Evolutionary conservation across 2,888 invertebrate species (phyloP), one percentile per base, ranked within the genome.

Genomic region (Diarsia dahlii): DNA sequence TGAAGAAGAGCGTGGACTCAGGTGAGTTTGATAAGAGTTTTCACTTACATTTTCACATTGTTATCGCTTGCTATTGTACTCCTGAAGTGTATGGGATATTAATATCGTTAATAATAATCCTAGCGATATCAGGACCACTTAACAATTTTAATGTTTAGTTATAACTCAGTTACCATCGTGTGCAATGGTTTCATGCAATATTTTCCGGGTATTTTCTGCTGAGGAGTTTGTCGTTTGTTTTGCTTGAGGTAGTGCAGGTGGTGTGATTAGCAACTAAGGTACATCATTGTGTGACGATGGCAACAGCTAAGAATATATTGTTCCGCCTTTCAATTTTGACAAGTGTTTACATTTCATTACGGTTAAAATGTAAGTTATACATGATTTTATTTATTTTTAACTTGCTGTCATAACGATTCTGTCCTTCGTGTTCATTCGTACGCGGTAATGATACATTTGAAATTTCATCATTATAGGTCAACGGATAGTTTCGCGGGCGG

Each of bases 1-100:
- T 94, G 90, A 94, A 93, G 80, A 90, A 93, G 74, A 89, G 89
- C 60, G 84, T 87, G 80, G 94, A 95, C 79, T 82, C 92, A 85
- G 94, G 95, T 95, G 89, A 86, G 94, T 90, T 79, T 80, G 74
- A 79, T 84, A 84, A 81, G 54, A 76, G 34, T 54, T 84, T 82
- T 67, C 12, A 39, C 62, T 58, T 39, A 12, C 28, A 65, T 76
- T 74, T 81, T 63, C 54, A 39, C 9, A 45, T 65, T 23, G 71
- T 60, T 73, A 78, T 72, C 74, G 54, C 52, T 48, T 34, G 58
- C 6, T 69, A 13, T 70, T 46, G 45, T 73, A 39, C 62, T 70
- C 78, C 66, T 67, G 64, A 66, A 63, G 34, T 66, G 8, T 65
- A 56, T 45, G 39, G n/a, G 20, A 62, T 50, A 62, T 50, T 66